Evolutionary conservation across 2,797 vertebrate genomes (phyloP), one percentile per base, ranked within the genome.

Genomic region (Galagoides demidoff): DNA sequence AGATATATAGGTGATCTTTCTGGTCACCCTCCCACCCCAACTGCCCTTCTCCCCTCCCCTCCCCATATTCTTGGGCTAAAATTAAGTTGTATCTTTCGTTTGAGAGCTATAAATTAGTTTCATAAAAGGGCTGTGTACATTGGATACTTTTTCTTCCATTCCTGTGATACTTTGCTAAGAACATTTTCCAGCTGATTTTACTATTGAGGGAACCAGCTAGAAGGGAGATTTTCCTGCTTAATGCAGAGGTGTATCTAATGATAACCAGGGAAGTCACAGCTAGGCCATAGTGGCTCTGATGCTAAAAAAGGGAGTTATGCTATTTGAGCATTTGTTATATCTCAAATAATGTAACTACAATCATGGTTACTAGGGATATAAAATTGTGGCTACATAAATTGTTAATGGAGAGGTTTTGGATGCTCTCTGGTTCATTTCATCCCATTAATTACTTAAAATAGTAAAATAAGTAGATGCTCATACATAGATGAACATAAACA

Each of bases 181-280:
- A n/a, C n/a, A n/a, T n/a, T n/a, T n/a, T n/a, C n/a, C n/a, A 64
- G 52, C 17, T 59, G 17, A 14, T 45, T 16, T 6, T 13, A 12
- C 3, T 70, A 34, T 10, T 61, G 17, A 20, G 31, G 3, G 4
- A 84, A 84, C 17, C 7, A 27, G 14, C 1, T 68, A 23, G 5
- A 49, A 5, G 8, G 5, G 31, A 85, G 43, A 20, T 11, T 19
- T 29, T 78, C 7, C 43, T 77, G 6, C 23, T 59, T 57, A 0
- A 2, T 14, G 12, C 49, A 20, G 9, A 0, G 0, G n/a, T 1
- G 10, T 79, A 16, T 37, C 52, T 25, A 31, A 11, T 3, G 4
- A 29, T 13, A 85, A 17, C 7, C 14, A 7, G 14, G 6, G 17
- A 43, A 43, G 0, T 16, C 45, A 49, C 43, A 7, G 64, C 31